Percentiles rank a stretch among this genome's conserved stretches.
Evolutionary conservation across 2,797 vertebrate species (phyloP).

Genomic region (Galaxias olidus): DNA sequence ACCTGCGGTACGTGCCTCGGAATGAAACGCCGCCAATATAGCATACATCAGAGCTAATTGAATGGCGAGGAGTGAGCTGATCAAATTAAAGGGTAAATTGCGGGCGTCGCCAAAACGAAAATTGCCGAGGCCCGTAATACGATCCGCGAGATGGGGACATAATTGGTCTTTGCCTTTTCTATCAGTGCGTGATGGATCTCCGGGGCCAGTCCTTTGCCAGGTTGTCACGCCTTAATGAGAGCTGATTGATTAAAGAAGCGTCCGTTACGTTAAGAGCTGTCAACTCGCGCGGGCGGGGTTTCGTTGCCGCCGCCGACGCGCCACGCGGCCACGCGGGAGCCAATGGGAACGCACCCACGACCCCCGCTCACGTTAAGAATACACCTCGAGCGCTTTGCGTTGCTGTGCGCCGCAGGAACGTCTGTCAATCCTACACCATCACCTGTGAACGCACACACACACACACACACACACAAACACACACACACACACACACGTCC

Average conservation of each 20-base stretch:
- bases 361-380: background rate
- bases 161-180: constrained; percentile 59
- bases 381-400: background rate
- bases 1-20: background rate
- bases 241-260: constrained; percentile 64
- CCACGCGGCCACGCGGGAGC: background rate
- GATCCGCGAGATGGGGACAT: constrained; percentile 58
- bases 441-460: constrained; percentile 11
- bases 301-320: constrained; percentile 30
- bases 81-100: constrained; percentile 63
- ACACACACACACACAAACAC: background rate
- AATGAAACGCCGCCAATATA: constrained; percentile 37
- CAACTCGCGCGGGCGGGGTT: background rate
- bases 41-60: constrained; percentile 60
- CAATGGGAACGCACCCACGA: background rate
- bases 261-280: constrained; percentile 39
- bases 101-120: constrained; percentile 54
- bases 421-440: background rate
- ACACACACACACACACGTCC: background rate
- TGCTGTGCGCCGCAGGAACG: too few species aligned
- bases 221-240: constrained; percentile 51
- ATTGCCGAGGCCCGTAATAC: constrained; percentile 57
- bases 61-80: constrained; percentile 57
- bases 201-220: constrained; percentile 49
- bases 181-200: constrained; percentile 59